Base-by-base conservation (phyloP, 2,113 vertebrate genomes). In the Ramphastos sulfuratus region DNA sequence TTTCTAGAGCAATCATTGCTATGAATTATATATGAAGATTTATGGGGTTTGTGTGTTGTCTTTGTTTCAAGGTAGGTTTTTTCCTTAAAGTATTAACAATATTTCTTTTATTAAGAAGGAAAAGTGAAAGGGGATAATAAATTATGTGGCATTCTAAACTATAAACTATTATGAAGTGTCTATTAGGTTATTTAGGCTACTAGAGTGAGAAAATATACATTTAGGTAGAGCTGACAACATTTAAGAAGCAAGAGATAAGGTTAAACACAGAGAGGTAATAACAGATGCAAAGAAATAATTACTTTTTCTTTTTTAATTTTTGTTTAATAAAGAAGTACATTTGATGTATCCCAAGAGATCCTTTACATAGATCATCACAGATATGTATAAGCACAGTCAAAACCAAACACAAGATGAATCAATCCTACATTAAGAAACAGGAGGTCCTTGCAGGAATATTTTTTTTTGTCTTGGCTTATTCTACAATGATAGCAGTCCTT, bases 41-140 rank as follows among this genome's bases (percentile, higher is more conserved):
- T 56, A 7, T 4, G 5, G 4, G 1, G 4, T 35, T 76, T 61
- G 12, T 0, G 0, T 54, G 28, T 33, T 73, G 4, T 35, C 8
- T 66, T 82, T 46, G 15, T 37, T 80, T 87, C 4, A 4, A n/a
- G 4, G 11, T 7, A 7, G 3, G 0, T 19, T 4, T 52, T 12
- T 67, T 70, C 17, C 35, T 48, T 78, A 3, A 44, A 56, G 91
- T 61, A n/a, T 54, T 80, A 88, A 65, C 56, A 86, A 17, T 30
- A 60, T 44, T 75, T 84, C 48, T 13, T 17, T 84, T 67, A 59
- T 64, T 84, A 67, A 71, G 20, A 86, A 87, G 19, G 3, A 78
- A 87, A 75, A 92, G 50, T 44, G 63, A 92, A 87, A 42, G 15
- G 10, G 10, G 15, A 39, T 4, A 70, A 82, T 10, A 46, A 85